Base-by-base conservation (phyloP, 1,140 invertebrate species). In the Trypoxylus dichotomus region DNA sequence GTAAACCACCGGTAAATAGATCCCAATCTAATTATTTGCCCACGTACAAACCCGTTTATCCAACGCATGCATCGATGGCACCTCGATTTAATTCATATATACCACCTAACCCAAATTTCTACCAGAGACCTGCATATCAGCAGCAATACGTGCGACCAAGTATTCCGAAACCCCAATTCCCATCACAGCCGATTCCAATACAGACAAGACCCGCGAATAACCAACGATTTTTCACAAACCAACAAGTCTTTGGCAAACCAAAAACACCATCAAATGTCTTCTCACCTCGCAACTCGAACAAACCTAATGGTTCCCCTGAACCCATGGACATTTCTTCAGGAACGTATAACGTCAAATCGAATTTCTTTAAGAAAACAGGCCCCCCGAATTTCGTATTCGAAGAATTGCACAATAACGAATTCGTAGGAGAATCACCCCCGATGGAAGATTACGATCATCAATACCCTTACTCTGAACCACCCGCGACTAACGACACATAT, bases 171-270 rank as follows among this genome's bases (percentile, higher is more conserved):
- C 32, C 32, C 24, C 76, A 32, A 78, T 81, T 81, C 37, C 79
- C 80, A 54, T 73, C 74, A 25, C 79, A 79, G 68, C 77, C 79
- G 37, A 78, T 79, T 58, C 42, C 73, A 10, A 11, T 80, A 32
- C 76, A 76, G 77, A 68, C 79, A n/a, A 27, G 63, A 37, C 76
- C 77, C 29, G 43, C 76, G n/a, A 43, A 74, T 63, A 24, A 75
- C 15, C 72, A 79, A 71, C 29, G 3, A 10, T 80, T 76, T 43
- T 77, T 75, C 21, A 81, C 80, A 27, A 79, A 79, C 43, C 13
- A 25, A 29, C 76, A 81, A 77, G 79, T 80, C 10, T 81, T 81
- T 72, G 79, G 79, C 2, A 76, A 71, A 75, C 77, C 79, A 32
- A 77, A 58, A 13, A 1, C 32, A 8, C 15, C 27, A 11, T 21